A percentile compares a stretch with the other conserved stretches of the same genome.
Conservation (phyloP, 2,113 vertebrate species). For the Cygnus buccinator region DNA sequence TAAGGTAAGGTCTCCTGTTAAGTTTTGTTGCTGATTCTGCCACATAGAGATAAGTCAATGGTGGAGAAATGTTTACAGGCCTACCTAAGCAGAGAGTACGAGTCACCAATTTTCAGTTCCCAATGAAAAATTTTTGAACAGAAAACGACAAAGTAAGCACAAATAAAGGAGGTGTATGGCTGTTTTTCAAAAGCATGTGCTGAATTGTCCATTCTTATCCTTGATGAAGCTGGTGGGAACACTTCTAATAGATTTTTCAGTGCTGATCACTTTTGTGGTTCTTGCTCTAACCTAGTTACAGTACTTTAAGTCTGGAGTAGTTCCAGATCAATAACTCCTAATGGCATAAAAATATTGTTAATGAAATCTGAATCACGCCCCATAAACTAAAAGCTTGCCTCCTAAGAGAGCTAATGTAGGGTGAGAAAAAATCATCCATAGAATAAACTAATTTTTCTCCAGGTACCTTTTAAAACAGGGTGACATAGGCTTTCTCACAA, state of each 20-base stretch:
- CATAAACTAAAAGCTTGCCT: neutral
- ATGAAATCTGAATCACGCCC: neutral
- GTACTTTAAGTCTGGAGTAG: neutral
- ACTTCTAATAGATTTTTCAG: neutral
- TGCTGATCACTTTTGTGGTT: neutral
- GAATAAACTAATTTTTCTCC: neutral
- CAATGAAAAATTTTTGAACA: neutral
- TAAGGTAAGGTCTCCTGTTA: slow-evolving; percentile 83
- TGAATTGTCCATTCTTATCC: neutral
- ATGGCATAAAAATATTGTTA: neutral
- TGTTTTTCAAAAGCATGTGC: neutral
- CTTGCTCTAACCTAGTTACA: neutral
- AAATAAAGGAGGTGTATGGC: neutral
- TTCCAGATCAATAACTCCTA: neutral
- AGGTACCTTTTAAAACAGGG: neutral
- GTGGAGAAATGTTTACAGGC: neutral
- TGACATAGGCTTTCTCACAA: neutral
- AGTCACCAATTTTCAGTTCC: neutral
- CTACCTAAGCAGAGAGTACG: fast-evolving
- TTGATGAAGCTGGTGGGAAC: neutral
- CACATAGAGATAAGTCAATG: neutral
- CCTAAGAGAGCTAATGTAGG: neutral
- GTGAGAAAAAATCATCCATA: neutral
- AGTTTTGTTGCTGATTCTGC: neutral
- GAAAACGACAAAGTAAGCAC: neutral